Base-by-base conservation (phyloP, 2,797 vertebrate genomes). In the Enteromius afrohamiltoni region DNA sequence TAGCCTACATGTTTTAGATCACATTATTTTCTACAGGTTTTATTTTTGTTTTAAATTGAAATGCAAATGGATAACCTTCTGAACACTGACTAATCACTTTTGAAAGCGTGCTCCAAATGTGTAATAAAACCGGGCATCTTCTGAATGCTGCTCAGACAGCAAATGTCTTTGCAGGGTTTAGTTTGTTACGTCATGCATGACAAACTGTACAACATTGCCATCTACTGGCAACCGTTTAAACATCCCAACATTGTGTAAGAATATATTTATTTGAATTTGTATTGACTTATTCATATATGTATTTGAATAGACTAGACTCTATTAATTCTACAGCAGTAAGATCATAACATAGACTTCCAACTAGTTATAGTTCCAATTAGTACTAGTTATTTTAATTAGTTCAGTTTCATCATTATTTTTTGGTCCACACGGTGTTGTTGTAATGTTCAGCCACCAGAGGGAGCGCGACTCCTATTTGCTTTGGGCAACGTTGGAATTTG, bases 131-230 rank as follows among this genome's bases (percentile, higher is more conserved):
- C 77, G 79, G 69, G 73, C 70, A 84, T 62, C 1, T 76, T 88
- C 64, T 80, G 53, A 82, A 76, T 55, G 74, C 17, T 51, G 76
- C 23, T 47, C 78, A 86, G 73, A 79, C 83, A 83, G 84, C 55
- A 87, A 80, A 82, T 78, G 80, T 83, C 77, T 73, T 77, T 71
- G 68, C 47, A 77, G 13, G 1, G 71, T 75, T 77, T 49, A 75
- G 73, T 67, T 84, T 78, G 69, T 58, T 37, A 74, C 68, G 77
- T 83, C 79, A 69, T 60, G 85, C 82, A 53, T 70, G 55, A 53
- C 84, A 82, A 65, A 85, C 76, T 87, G 86, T 88, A 82, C 87
- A 88, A 87, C 78, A 87, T 60, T 87, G 87, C 83, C 88, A 88
- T 87, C 88, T 89, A 79, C 77, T 80, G 88, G 62, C 49, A 17